Conservation (phyloP, 2,888 invertebrate genomes). For the Ophioninae sp. region DNA sequence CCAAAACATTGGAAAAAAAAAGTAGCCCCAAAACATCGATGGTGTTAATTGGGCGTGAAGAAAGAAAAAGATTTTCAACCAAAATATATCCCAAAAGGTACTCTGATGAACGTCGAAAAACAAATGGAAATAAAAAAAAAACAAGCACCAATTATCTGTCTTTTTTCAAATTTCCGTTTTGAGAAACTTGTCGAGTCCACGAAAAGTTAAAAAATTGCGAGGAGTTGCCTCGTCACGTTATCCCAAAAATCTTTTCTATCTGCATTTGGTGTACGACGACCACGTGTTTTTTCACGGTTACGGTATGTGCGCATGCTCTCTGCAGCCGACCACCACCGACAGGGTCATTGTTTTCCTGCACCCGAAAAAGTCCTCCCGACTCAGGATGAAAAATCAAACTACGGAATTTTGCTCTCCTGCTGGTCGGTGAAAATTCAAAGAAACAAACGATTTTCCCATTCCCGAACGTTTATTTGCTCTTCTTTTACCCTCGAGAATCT, state of each 20-base stretch:
- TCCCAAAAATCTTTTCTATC: slow-evolving; percentile 32
- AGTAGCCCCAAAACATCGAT: not conserved
- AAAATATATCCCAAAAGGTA: not conserved
- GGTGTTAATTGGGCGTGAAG: not conserved
- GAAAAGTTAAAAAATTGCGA: slow-evolving; percentile 45
- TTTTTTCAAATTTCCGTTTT: too few species aligned
- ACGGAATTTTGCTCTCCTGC: slow-evolving; percentile 26
- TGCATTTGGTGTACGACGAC: slow-evolving; percentile 46
- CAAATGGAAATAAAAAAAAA: not conserved
- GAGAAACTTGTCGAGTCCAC: too few species aligned
- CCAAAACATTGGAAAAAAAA: not conserved
- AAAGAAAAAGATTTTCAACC: not conserved
- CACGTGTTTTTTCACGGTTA: slow-evolving; percentile 53
- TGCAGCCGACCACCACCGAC: slow-evolving; percentile 39
- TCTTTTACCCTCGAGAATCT: slow-evolving; percentile 43
- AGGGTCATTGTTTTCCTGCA: slow-evolving; percentile 60
- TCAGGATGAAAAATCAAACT: not conserved
- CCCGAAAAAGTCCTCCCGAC: not conserved
- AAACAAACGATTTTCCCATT: slow-evolving; percentile 53
- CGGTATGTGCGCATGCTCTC: slow-evolving; percentile 13
- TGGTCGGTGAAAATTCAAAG: slow-evolving; percentile 57
- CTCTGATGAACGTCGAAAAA: not conserved
- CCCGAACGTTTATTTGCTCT: slow-evolving; percentile 58
- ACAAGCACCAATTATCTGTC: too few species aligned
- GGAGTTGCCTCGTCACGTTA: slow-evolving; percentile 31